Evolutionary conservation across 2,113 vertebrate genomes (phyloP).

Genomic region (Oreocharis arfaki): DNA sequence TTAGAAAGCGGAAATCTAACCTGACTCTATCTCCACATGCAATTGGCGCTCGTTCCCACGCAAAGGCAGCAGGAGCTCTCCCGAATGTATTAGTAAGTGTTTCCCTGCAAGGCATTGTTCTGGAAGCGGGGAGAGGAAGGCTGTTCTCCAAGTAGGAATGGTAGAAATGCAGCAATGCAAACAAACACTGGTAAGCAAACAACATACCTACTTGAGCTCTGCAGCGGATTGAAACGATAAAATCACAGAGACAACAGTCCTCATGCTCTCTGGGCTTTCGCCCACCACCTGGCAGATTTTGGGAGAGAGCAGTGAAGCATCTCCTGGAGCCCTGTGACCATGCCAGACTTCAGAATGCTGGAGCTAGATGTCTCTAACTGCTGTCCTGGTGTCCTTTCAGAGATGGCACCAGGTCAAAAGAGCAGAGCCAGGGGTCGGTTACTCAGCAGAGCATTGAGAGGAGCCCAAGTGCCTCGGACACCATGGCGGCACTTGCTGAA

Average conservation of each 20-base stretch:
- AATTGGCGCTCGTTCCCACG: conserved; percentile 9
- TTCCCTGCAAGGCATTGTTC: neutral
- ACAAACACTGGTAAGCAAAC: conserved; percentile 4
- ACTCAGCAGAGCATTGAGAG: neutral
- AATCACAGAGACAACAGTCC: neutral
- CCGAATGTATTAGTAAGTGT: neutral
- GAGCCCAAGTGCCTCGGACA: neutral
- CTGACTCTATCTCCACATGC: neutral
- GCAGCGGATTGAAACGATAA: neutral
- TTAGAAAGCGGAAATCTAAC: neutral
- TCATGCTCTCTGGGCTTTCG: neutral
- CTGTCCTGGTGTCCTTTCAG: neutral
- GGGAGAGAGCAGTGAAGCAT: neutral
- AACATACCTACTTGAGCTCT: neutral
- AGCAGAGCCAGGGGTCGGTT: neutral
- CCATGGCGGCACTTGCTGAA: neutral
- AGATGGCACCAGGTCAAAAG: neutral
- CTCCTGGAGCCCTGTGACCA: neutral
- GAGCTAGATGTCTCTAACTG: neutral
- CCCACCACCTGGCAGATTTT: neutral
- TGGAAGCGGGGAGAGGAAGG: neutral
- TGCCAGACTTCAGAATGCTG: neutral
- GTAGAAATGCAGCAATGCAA: conserved; percentile 39
- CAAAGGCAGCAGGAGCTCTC: conserved; percentile 35
- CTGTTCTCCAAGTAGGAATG: neutral